Conservation (phyloP, 2,113 vertebrate genomes). For the Sturnira hondurensis region DNA sequence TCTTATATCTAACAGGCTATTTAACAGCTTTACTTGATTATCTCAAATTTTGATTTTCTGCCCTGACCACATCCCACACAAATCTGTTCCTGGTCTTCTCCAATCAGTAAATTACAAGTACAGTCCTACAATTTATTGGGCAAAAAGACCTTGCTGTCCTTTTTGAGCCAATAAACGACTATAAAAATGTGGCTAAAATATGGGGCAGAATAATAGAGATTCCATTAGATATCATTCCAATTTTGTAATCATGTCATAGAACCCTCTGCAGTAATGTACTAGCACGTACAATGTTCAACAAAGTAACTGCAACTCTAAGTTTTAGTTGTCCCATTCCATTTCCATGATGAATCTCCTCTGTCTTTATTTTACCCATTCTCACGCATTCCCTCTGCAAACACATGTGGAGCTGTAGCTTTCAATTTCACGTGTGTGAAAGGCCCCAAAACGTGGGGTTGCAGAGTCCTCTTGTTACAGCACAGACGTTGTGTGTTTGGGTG, state of each 20-base stretch:
- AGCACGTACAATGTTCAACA: neutral
- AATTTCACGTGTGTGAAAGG: neutral
- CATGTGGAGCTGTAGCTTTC: neutral
- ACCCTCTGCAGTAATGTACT: neutral
- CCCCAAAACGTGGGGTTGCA: neutral
- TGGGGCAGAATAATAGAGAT: neutral
- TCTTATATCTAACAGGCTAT: neutral
- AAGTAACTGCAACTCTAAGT: neutral
- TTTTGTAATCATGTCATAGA: neutral
- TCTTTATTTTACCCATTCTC: neutral
- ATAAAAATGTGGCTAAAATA: neutral
- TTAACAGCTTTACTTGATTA: neutral
- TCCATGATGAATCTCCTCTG: neutral
- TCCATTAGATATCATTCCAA: neutral
- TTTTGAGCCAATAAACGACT: neutral
- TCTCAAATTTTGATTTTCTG: neutral
- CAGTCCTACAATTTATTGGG: neutral
- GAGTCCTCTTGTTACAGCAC: neutral
- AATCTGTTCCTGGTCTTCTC: neutral
- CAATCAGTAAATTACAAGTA: neutral
- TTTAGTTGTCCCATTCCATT: neutral
- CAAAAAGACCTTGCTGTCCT: conserved; percentile 25
- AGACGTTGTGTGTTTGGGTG: no score
- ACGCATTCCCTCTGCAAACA: neutral
- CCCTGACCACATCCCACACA: neutral